Base-by-base conservation (phyloP, 2,113 vertebrate species). In the Pollimyrus isidori region DNA sequence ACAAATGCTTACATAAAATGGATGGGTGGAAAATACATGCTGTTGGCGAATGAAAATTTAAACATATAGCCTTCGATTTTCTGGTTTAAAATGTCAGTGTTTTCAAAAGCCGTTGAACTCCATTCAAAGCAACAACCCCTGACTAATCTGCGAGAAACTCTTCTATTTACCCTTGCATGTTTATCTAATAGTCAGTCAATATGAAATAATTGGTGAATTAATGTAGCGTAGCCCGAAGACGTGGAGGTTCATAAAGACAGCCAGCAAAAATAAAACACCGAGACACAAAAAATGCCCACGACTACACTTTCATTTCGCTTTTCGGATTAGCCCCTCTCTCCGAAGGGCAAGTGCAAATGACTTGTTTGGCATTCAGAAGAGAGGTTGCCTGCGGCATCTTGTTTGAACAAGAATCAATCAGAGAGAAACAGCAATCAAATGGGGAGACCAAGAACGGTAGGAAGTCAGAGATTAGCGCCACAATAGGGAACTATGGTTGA, bases 401-500 rank as follows among this genome's bases (percentile, higher is more conserved):
- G 94, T 96, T 95, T 95, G 94, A 92, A 93, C 94, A 94, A 90
- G 91, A 94, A 96, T 96, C 96, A 95, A 96, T 96, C 93, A 94
- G 92, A 92, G 92, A 92, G 92, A 83, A 50, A 90, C 91, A 52
- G 88, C 89, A 88, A 89, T 89, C 90, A 90, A 89, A 89, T 85
- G 83, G 73, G 87, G 39, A 91, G 89, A 91, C 62, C 17, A 58
- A 84, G 88, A 91, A 93, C 93, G 92, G 91, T 92, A 89, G 91
- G 45, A 56, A 89, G 89, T 92, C 82, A 65, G 87, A 89, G 93
- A 90, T 92, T 90, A 93, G 87, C 53, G 45, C 39, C 84, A 65
- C 50, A 45, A 84, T 76, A 46, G 21, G 50, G 88, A 56, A 26
- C 88, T 10, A 26, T 80, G 93, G 94, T 96, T 95, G 93, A 95